Evolutionary conservation across 1,140 invertebrate genomes (phyloP), one percentile per base, ranked within the genome.

Genomic region (Pectinophora gossypiella): DNA sequence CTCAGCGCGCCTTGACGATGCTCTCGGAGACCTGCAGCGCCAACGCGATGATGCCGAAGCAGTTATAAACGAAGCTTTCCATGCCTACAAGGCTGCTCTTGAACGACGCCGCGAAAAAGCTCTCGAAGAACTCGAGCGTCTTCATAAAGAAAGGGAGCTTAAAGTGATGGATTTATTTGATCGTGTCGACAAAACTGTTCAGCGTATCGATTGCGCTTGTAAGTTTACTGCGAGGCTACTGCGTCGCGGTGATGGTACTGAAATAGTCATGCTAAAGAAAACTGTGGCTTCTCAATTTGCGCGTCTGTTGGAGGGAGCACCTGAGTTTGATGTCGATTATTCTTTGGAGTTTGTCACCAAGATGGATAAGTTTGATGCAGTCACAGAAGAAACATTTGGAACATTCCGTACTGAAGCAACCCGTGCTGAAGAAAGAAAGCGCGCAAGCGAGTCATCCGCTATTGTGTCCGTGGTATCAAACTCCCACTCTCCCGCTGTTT

Each of bases 121-220:
- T 15, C 77, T 97, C 1, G 89, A 92, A 54, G 93, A 96, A 71
- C 89, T 98, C 13, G 93, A 94, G 61, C 90, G 91, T 60, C 80
- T 96, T 44, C 96, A 98, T 76, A 94, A 93, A 20, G 91, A 94
- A 68, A 91, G 95, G 59, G 96, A 97, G 82, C 87, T 97, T 3
- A 93, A 94, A 78, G 92, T 97, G 16, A 97, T 97, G 95, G 95
- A 97, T 64, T 88, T 94, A 23, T 94, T 94, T 71, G 93, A 96
- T 81, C 91, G 90, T 55, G 89, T 97, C 43, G 93, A 95, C 72
- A 94, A 95, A 75, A 93, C 91, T 2, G 91, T 93, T 56, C 95
- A 94, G 55, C 93, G 92, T 65, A 93, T 97, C 53, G 94, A 96
- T 70, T 93, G 95, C 76, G 95, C 95, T 13, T 94, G 93, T 62